phyloP scores from a whole-genome alignment of 2,113 vertebrate genomes.

The Oncorhynchus kisutch region DNA sequence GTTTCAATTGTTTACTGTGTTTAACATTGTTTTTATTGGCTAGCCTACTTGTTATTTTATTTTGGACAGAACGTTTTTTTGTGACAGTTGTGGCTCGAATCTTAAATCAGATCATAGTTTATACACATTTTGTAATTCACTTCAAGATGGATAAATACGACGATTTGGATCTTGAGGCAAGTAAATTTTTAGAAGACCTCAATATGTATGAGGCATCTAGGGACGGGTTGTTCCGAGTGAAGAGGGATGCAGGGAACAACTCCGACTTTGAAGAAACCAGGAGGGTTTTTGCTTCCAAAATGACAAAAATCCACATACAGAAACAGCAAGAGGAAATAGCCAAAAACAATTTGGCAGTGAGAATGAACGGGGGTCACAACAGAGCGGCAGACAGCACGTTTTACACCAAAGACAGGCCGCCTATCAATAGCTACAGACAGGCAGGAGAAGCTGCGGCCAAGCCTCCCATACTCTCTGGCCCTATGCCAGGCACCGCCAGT shows the following conservation, averaged over 20 bases:
- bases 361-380: slow-evolving; percentile 74
- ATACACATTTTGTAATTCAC: background rate
- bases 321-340: slow-evolving; percentile 85
- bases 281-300: slow-evolving; percentile 89
- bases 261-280: slow-evolving; percentile 93
- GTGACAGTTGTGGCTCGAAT: background rate
- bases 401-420: slow-evolving; percentile 72
- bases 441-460: slow-evolving; percentile 77
- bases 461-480: slow-evolving; percentile 77
- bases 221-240: slow-evolving; percentile 90
- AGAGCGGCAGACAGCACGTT: slow-evolving; percentile 41
- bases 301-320: slow-evolving; percentile 91
- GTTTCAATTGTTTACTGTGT: background rate
- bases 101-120: slow-evolving; percentile 29
- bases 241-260: slow-evolving; percentile 82
- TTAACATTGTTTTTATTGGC: background rate
- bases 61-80: background rate
- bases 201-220: slow-evolving; percentile 96
- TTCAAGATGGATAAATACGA: slow-evolving; percentile 86
- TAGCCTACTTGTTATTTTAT: background rate
- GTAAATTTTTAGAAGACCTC: slow-evolving; percentile 92
- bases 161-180: slow-evolving; percentile 90
- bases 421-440: slow-evolving; percentile 57
- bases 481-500: slow-evolving; percentile 34
- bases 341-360: slow-evolving; percentile 68